Evolutionary conservation across 2,888 invertebrate genomes (phyloP).

Genomic region (Drosophila subquinaria): DNA sequence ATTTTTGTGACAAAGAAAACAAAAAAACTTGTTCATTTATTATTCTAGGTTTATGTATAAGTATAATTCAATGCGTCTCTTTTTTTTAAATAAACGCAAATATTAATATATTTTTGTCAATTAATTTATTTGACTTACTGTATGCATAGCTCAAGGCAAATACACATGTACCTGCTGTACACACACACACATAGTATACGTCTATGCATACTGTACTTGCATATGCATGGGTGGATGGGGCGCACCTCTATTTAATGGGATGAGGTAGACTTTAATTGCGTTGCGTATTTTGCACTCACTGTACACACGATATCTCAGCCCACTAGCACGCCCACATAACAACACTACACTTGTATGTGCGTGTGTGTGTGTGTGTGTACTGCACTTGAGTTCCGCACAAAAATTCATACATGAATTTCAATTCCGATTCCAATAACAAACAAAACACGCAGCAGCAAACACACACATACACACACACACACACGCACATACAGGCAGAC

Average conservation of each 20-base stretch:
- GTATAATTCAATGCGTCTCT: too few species aligned
- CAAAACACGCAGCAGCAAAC: conserved; percentile 57
- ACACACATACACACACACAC: conserved; percentile 38
- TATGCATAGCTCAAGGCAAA: conserved; percentile 42
- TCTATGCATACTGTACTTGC: conserved; percentile 12
- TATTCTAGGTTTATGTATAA: too few species aligned
- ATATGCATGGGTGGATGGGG: conserved; percentile 17
- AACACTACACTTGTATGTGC: conserved; percentile 8
- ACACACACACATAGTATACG: not conserved
- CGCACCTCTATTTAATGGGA: conserved; percentile 35
- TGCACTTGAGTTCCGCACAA: conserved; percentile 70
- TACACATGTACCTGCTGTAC: not conserved
- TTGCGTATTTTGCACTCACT: conserved; percentile 42
- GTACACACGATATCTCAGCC: conserved; percentile 31
- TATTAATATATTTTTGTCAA: not conserved
- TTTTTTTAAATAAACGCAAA: not conserved
- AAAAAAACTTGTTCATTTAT: too few species aligned
- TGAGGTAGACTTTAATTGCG: conserved; percentile 50
- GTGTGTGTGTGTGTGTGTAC: conserved; percentile 18
- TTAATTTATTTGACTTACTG: not conserved
- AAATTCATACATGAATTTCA: conserved; percentile 63
- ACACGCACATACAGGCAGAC: conserved; percentile 12
- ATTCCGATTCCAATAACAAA: conserved; percentile 74
- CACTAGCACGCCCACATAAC: conserved; percentile 62
- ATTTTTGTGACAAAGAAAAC: not conserved